A percentile compares a stretch with the other conserved stretches of the same genome.
Evolutionary conservation across 2,113 vertebrate species (phyloP).

Genomic region (Myiozetetes cayanensis): DNA sequence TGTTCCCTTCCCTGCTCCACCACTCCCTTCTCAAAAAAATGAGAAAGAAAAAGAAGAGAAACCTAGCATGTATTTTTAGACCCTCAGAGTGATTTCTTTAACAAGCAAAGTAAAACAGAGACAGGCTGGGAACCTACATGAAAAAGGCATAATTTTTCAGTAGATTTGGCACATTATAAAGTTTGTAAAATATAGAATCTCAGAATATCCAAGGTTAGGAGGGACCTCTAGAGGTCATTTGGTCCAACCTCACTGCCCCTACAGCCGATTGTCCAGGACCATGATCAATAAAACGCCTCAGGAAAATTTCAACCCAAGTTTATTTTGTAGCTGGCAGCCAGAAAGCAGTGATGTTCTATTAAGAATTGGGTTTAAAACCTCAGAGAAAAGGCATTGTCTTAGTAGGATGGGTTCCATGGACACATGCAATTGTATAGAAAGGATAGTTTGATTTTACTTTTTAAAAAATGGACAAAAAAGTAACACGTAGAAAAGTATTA

Average conservation of each 20-base stretch:
- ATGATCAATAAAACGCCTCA: background rate
- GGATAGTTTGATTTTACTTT: background rate
- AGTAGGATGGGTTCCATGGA: background rate
- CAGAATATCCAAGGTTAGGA: background rate
- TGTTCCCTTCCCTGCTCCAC: background rate
- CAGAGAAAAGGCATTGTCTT: background rate
- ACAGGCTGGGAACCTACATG: background rate
- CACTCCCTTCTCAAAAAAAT: background rate
- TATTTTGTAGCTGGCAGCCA: background rate
- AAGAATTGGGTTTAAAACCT: background rate
- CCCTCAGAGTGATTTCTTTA: background rate
- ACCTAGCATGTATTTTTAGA: background rate
- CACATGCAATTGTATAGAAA: background rate
- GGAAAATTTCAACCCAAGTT: background rate
- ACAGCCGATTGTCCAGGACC: fast-evolving
- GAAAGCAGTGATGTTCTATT: background rate
- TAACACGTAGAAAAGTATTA: background rate
- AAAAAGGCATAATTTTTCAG: background rate
- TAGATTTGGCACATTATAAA: background rate
- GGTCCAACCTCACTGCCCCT: background rate
- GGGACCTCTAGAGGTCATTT: background rate
- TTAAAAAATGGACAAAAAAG: background rate
- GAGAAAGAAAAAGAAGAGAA: background rate
- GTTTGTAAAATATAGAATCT: background rate
- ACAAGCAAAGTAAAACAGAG: background rate